A percentile compares a stretch with the other conserved stretches of the same genome.
Evolutionary conservation across 2,888 invertebrate genomes (phyloP).

Genomic region (Nomada fabriciana): DNA sequence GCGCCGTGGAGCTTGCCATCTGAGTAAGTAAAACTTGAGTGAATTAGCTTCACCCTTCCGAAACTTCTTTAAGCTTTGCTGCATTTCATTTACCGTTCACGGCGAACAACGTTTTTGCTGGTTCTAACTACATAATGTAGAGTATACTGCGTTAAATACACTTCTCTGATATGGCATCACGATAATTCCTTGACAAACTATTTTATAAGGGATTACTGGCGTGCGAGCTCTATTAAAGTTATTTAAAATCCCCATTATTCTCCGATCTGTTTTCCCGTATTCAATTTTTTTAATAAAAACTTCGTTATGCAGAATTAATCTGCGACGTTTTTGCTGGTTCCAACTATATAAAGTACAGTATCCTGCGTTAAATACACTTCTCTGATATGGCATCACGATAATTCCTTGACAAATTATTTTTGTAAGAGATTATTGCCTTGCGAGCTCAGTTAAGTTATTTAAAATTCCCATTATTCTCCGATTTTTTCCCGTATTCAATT

Average conservation of each 20-base stretch:
- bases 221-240: no score
- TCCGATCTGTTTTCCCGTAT: no score
- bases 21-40: slow-evolving; percentile 63
- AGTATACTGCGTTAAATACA: slow-evolving; percentile 23
- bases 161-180: no score
- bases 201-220: not conserved
- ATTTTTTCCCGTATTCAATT: no score
- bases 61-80: slow-evolving; percentile 54
- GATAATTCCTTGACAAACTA: slow-evolving; percentile 7
- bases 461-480: no score
- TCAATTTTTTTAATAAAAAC: no score
- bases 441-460: no score
- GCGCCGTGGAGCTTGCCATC: slow-evolving; percentile 38
- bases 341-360: not conserved
- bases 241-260: no score
- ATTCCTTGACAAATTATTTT: slow-evolving; percentile 13
- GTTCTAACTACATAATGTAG: slow-evolving; percentile 8
- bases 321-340: slow-evolving; percentile 24
- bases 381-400: no score
- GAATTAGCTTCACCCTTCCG: slow-evolving; percentile 58
- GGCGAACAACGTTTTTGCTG: slow-evolving; percentile 26
- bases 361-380: slow-evolving; percentile 21
- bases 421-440: no score
- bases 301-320: no score
- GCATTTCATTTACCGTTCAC: slow-evolving; percentile 47